phyloP scores from a whole-genome alignment of 2,888 invertebrate species.

The Diarsia dahlii region DNA sequence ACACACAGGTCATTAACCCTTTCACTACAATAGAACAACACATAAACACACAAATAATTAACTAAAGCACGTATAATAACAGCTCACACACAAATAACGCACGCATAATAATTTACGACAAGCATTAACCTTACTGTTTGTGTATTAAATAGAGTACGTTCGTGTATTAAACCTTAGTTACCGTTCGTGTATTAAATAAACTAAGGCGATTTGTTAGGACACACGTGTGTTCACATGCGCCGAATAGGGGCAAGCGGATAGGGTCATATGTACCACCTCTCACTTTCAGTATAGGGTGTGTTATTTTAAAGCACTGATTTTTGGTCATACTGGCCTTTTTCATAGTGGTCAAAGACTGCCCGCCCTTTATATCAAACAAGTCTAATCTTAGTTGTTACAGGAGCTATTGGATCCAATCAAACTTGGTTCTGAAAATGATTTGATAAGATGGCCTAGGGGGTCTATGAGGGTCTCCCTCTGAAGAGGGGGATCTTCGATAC shows the following conservation, averaged over 20 bases:
- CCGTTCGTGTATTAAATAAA: slow-evolving; percentile 34
- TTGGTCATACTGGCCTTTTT: not conserved
- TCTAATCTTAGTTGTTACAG: not conserved
- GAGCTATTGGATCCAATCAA: too few relatives aligned
- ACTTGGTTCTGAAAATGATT: not conserved
- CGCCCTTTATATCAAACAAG: not conserved
- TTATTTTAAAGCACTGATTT: not conserved
- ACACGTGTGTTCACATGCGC: slow-evolving; percentile 68
- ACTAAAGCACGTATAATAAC: slow-evolving; percentile 32
- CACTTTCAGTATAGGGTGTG: slow-evolving; percentile 58
- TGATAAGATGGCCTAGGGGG: not conserved
- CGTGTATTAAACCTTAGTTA: slow-evolving; percentile 7
- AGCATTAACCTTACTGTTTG: slow-evolving; percentile 41
- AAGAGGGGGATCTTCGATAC: too few relatives aligned
- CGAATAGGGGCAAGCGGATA: slow-evolving; percentile 66
- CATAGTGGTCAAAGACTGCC: not conserved
- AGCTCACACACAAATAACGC: slow-evolving; percentile 30
- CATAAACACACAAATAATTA: slow-evolving; percentile 32
- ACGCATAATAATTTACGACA: slow-evolving; percentile 37
- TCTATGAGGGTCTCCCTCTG: too few relatives aligned
- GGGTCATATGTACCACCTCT: slow-evolving; percentile 55
- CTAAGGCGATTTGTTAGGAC: slow-evolving; percentile 34
- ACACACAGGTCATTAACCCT: slow-evolving; percentile 22
- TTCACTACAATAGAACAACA: slow-evolving; percentile 9
- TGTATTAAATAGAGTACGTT: not conserved